Evolutionary conservation across 2,888 invertebrate species (phyloP).

Genomic region (Spisula solida): DNA sequence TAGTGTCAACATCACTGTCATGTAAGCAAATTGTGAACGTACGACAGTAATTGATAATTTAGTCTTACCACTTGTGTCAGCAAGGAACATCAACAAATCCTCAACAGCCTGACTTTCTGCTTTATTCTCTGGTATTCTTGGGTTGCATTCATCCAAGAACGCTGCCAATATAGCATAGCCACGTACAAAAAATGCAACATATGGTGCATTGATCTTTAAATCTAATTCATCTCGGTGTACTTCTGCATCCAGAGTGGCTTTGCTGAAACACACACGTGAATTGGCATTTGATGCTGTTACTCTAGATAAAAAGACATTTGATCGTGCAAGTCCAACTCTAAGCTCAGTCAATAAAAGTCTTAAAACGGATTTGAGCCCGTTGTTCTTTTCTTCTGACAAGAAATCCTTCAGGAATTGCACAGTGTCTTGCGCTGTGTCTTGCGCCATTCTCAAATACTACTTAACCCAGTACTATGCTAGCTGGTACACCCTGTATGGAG

Average conservation of each 20-base stretch:
- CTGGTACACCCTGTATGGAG: too few relatives aligned
- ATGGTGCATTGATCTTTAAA: neutral
- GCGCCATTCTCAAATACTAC: too few relatives aligned
- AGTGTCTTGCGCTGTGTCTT: too few relatives aligned
- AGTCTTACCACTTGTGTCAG: too few relatives aligned
- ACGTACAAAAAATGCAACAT: neutral
- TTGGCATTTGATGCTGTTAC: conserved; percentile 21
- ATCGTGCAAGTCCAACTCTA: conserved; percentile 1
- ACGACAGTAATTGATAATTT: too few relatives aligned
- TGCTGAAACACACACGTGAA: neutral
- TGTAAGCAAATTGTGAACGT: too few relatives aligned
- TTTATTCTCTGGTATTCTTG: neutral
- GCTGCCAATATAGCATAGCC: conserved; percentile 1
- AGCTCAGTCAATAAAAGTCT: neutral
- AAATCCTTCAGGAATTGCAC: neutral
- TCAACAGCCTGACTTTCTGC: neutral
- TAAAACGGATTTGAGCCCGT: neutral
- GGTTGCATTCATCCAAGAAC: neutral
- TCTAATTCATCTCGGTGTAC: neutral
- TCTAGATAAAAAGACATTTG: conserved; percentile 8
- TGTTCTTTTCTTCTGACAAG: neutral
- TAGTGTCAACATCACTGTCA: too few relatives aligned
- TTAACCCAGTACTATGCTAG: too few relatives aligned
- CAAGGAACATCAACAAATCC: conserved; percentile 18
- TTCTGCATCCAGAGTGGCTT: conserved; percentile 9